Base-by-base conservation (phyloP, 1,140 invertebrate species). In the Pseudomyrmex sp. region DNA sequence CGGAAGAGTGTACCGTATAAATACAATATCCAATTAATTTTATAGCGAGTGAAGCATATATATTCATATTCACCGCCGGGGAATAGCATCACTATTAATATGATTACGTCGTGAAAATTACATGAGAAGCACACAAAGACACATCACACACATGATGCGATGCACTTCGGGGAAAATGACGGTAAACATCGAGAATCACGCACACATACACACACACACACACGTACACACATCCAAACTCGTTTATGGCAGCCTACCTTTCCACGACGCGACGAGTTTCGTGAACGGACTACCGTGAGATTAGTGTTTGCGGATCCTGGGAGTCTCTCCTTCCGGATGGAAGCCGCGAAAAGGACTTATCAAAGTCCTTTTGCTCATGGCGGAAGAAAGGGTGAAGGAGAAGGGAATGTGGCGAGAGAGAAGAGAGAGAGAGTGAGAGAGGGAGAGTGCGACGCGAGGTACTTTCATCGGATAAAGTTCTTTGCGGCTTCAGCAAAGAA, bases 381-480 rank as follows among this genome's bases (percentile, higher is more conserved):
- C 56, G 7, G 15, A 77, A 65, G 65, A 79, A 83, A 69, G 20
- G 52, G 63, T 52, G 68, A 23, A 15, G 52, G 20, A 56, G 26
- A 18, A 46, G n/a, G 23, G 10, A 8, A 52, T 10, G 5, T 12
- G 2, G 58, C n/a, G 52, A 12, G 9, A 59, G n/a, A 35, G 18
- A 23, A 15, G 54, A n/a, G 46, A 20, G 9, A 13, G 26, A n/a
- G n/a, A n/a, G n/a, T 26, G 26, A 4, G n/a, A 1, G 50, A 23
- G 48, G 0, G 0, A 7, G 35, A 35, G 35, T 35, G 35, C 35
- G 5, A 35, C 35, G 35, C 35, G 35, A 35, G 35, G 5, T 35
- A 23, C 58, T 66, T 61, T 88, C 73, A 85, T 87, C 86, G 86
- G 85, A 88, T 87, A 76, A 88, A 87, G 59, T 87, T 85, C 58